These are phyloP conservation scores for Glomeris maerens DNA, from an alignment of 1,140 invertebrate genomes.

Conservation along the genomic window DNA sequence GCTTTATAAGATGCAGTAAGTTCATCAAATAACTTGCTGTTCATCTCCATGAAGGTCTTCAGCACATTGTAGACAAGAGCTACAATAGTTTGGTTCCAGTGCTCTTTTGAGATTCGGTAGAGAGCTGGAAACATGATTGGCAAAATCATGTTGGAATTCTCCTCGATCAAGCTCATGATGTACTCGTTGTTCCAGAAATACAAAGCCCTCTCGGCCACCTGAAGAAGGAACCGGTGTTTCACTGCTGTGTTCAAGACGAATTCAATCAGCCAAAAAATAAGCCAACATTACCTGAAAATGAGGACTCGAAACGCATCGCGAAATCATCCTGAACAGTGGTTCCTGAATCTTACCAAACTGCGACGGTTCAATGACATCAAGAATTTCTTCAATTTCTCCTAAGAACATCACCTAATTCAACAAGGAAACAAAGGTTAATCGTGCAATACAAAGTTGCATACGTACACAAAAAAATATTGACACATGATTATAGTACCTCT, in stretches of 20 bases:
- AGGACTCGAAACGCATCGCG: constrained; percentile 95
- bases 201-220: constrained; percentile 90
- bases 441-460: constrained; percentile 4
- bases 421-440: constrained; percentile 7
- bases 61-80: constrained; percentile 98
- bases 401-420: constrained; percentile 76
- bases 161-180: constrained; percentile 84
- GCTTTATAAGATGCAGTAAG: constrained; percentile 95
- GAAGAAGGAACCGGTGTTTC: constrained; percentile 27
- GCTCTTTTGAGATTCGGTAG: constrained; percentile 95
- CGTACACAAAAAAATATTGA: constrained; percentile 3
- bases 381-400: constrained; percentile 91
- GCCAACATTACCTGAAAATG: constrained; percentile 59
- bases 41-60: constrained; percentile 99
- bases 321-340: constrained; percentile 89
- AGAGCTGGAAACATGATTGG: constrained; percentile 84
- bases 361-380: constrained; percentile 95
- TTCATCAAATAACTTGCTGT: constrained; percentile 97
- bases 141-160: constrained; percentile 73
- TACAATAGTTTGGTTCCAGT: constrained; percentile 99
- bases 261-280: neutral
- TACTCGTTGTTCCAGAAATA: constrained; percentile 98
- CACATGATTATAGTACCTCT: constrained; percentile 38
- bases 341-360: constrained; percentile 98
- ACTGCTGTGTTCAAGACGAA: too few species aligned